phyloP scores from a whole-genome alignment of 2,113 vertebrate genomes.

The Eonycteris spelaea region DNA sequence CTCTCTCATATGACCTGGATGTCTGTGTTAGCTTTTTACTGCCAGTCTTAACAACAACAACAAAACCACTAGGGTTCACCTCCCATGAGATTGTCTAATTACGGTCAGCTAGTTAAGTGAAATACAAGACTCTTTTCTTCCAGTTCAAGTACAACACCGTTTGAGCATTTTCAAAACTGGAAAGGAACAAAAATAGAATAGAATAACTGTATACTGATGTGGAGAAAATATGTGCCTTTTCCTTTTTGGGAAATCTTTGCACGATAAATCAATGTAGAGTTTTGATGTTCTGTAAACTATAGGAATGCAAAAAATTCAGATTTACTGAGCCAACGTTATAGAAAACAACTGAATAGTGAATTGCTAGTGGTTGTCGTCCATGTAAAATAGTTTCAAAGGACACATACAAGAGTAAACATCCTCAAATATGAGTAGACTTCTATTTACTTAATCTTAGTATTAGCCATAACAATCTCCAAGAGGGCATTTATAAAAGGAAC shows the following conservation, averaged over 20 bases:
- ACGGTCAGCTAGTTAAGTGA: constrained; percentile 11
- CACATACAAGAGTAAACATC: background rate
- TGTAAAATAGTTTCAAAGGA: background rate
- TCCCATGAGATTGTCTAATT: background rate
- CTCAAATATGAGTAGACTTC: background rate
- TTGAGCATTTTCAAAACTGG: constrained; percentile 1
- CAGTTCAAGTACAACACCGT: background rate
- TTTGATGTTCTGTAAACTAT: background rate
- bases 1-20: background rate
- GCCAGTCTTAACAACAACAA: constrained; percentile 32
- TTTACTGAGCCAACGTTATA: background rate
- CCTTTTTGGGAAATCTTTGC: background rate
- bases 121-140: constrained; percentile 4
- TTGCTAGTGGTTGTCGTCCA: background rate
- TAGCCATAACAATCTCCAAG: background rate
- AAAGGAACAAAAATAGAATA: background rate
- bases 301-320: background rate
- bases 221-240: background rate
- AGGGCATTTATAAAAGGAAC: background rate
- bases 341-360: background rate
- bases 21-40: constrained; percentile 12
- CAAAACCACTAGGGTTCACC: background rate
- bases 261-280: background rate
- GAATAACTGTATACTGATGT: background rate
- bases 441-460: background rate